Base-by-base conservation (phyloP, 2,888 invertebrate species). In the Pseudococcus longispinus region DNA sequence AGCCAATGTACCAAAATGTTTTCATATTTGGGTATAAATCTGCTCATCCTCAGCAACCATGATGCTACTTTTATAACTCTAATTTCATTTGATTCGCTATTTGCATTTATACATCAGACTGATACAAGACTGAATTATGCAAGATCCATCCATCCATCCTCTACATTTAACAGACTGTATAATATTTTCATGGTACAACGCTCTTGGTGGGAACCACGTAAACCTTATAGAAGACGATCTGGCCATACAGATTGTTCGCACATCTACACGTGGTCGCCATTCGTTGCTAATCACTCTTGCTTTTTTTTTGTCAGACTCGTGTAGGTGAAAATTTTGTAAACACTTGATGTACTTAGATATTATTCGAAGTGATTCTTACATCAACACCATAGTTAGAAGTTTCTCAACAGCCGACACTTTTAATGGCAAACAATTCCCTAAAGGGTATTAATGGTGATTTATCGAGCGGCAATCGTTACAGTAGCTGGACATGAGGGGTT, bases 301-400 rank as follows among this genome's bases (percentile, higher is more conserved):
- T 60, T 60, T 60, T 0, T n/a, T 60, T 55, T 60, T 60, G 20
- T 11, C 23, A 11, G 60, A 60, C 23, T 23, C 11, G 23, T 23
- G 60, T 60, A 60, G 60, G 60, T 60, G 60, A 60, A 60, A 60
- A 60, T 60, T n/a, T 60, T 23, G 23, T 60, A 60, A 60, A 60
- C 60, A 60, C 60, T 60, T 23, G 51, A 51, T n/a, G 51, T 51
- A n/a, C 3, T n/a, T 51, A n/a, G 8, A 15, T n/a, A n/a, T n/a
- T 5, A 51, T 51, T 51, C 51, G 23, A 60, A 23, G 11, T 60
- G 60, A 60, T 60, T 60, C 60, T 23, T 60, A 13, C 60, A 60
- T 60, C 60, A 60, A 60, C 9, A 60, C 23, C 23, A 23, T 15
- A 15, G 5, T 37, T 37, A 20, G 55, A 55, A 55, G n/a, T n/a